phyloP scores from a whole-genome alignment of 2,797 vertebrate genomes.

The Enteromius thamalakanensis region DNA sequence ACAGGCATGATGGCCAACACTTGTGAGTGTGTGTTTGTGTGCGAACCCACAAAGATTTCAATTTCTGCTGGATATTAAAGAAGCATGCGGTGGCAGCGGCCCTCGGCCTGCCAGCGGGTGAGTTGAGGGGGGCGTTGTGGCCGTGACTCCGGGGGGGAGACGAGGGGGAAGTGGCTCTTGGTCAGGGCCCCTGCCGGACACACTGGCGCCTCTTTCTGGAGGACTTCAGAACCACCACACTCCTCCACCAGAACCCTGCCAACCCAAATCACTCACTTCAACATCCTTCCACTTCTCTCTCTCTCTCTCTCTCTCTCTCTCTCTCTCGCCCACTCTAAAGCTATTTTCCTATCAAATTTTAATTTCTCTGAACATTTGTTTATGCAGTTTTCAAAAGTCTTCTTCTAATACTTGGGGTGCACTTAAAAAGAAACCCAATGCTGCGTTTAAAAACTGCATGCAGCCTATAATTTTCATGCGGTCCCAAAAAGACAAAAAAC shows the following conservation, averaged over 20 bases:
- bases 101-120: slow-evolving; percentile 81
- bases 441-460: not conserved
- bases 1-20: slow-evolving; percentile 56
- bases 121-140: slow-evolving; percentile 76
- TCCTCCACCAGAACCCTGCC: slow-evolving; percentile 84
- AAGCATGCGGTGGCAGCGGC: slow-evolving; percentile 79
- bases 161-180: slow-evolving; percentile 82
- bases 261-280: slow-evolving; percentile 78
- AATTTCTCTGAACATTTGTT: slow-evolving; percentile 46
- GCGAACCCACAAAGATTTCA: slow-evolving; percentile 85
- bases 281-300: slow-evolving; percentile 53
- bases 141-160: slow-evolving; percentile 79
- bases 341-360: slow-evolving; percentile 50
- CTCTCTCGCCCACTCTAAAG: slow-evolving; percentile 54
- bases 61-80: slow-evolving; percentile 89
- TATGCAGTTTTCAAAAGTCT: slow-evolving; percentile 20
- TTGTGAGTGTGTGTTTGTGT: slow-evolving; percentile 72
- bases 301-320: slow-evolving; percentile 58
- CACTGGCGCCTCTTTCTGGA: slow-evolving; percentile 89
- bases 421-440: not conserved
- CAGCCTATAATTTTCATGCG: not conserved
- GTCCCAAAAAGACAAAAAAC: not conserved
- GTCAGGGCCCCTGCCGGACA: slow-evolving; percentile 86
- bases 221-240: slow-evolving; percentile 92
- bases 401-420: slow-evolving; percentile 16